Conservation (phyloP, 1,140 invertebrate genomes). For the Melitaea cinxia region DNA sequence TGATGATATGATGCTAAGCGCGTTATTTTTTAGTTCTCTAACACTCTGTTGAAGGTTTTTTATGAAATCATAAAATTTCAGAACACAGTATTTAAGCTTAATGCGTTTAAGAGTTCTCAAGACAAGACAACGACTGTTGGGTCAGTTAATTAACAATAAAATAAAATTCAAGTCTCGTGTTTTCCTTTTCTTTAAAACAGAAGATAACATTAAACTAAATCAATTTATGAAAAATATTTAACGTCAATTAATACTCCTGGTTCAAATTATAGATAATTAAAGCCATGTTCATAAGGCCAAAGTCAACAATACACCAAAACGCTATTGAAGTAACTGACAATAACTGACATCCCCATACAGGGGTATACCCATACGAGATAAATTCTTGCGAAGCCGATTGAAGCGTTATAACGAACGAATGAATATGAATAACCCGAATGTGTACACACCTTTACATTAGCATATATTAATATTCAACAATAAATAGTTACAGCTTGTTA, state of each 20-base stretch:
- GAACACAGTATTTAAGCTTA: no score
- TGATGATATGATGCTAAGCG: no score
- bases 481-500: conserved; percentile 33
- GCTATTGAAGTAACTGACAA: conserved; percentile 17
- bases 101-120: no score
- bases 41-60: no score
- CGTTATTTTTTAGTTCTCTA: no score
- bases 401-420: conserved; percentile 76
- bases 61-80: no score
- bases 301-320: conserved; percentile 3
- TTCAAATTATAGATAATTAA: not conserved
- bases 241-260: not conserved
- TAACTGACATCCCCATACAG: conserved; percentile 22
- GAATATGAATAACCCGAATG: conserved; percentile 68
- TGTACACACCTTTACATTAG: conserved; percentile 60
- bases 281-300: not conserved
- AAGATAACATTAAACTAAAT: no score
- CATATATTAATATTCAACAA: conserved; percentile 61
- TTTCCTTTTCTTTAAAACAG: no score
- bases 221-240: no score
- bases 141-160: no score
- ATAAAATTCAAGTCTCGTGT: no score
- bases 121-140: no score
- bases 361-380: conserved; percentile 25
- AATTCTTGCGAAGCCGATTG: conserved; percentile 52